Evolutionary conservation across 1,140 invertebrate genomes (phyloP).

Genomic region (Zaprionus lachaisei): DNA sequence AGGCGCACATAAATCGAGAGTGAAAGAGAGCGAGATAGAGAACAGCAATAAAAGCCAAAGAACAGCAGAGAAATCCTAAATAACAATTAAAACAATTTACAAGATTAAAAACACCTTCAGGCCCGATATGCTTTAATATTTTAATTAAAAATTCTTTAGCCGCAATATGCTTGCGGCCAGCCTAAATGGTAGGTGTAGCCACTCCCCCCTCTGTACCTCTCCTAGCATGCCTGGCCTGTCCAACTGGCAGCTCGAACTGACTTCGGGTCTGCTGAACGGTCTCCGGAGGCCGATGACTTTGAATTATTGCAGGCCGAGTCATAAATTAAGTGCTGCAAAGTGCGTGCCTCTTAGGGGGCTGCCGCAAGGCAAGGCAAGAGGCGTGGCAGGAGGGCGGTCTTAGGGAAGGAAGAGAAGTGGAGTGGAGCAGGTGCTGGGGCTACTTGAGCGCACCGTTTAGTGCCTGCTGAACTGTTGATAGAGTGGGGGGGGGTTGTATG

Average conservation of each 20-base stretch:
- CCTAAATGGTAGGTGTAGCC: constrained; percentile 23
- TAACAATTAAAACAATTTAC: constrained; percentile 83
- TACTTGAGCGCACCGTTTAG: constrained; percentile 13
- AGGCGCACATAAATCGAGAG: constrained; percentile 72
- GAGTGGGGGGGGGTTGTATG: neutral
- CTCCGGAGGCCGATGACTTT: constrained; percentile 80
- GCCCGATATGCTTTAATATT: constrained; percentile 76
- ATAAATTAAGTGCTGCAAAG: constrained; percentile 71
- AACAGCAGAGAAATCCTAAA: constrained; percentile 64
- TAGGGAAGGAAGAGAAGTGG: neutral
- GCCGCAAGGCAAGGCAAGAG: neutral
- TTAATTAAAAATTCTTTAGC: constrained; percentile 80
- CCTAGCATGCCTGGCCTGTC: constrained; percentile 6
- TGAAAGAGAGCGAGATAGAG: constrained; percentile 26
- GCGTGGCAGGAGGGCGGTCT: neutral
- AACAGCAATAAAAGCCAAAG: constrained; percentile 37
- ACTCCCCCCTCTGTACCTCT: neutral
- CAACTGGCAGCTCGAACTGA: neutral
- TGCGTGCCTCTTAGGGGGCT: constrained; percentile 42
- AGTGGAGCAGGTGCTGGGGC: constrained; percentile 7
- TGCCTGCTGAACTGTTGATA: neutral
- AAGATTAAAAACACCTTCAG: constrained; percentile 81
- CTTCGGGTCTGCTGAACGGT: constrained; percentile 68
- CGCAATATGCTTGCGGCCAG: constrained; percentile 48
- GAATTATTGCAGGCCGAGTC: constrained; percentile 79